A percentile compares a stretch with the other conserved stretches of the same genome.
Evolutionary conservation across 2,888 invertebrate genomes (phyloP).

Genomic region (Leptogaster cylindrica): DNA sequence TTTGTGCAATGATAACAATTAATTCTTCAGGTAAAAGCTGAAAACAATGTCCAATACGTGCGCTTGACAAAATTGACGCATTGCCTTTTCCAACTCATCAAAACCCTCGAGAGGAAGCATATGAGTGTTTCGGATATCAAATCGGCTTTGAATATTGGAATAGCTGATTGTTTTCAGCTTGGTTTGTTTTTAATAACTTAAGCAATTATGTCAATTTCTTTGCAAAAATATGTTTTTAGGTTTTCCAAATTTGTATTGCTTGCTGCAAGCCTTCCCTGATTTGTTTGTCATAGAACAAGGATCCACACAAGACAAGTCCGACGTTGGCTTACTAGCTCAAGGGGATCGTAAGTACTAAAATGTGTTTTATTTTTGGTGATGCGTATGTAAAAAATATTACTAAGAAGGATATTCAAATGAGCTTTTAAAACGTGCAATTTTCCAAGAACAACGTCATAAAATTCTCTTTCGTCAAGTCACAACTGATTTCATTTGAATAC

Average conservation of each 20-base stretch:
- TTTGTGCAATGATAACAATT: not conserved
- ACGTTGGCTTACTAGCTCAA: slow-evolving; percentile 54
- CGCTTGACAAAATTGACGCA: slow-evolving; percentile 55
- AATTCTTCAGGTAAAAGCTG: slow-evolving; percentile 52
- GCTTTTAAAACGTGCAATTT: not conserved
- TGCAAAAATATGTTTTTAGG: slow-evolving; percentile 47
- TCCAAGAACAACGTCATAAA: too few species aligned
- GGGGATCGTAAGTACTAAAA: slow-evolving; percentile 54
- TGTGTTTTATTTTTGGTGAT: not conserved
- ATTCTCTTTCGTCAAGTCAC: too few species aligned
- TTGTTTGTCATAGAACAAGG: slow-evolving; percentile 56
- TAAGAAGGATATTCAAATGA: not conserved
- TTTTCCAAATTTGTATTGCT: slow-evolving; percentile 58
- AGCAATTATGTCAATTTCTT: not conserved
- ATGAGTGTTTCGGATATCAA: slow-evolving; percentile 58
- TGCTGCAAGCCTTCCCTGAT: slow-evolving; percentile 58
- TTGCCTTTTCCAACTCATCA: slow-evolving; percentile 56
- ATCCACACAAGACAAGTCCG: slow-evolving; percentile 55
- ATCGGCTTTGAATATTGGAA: slow-evolving; percentile 53
- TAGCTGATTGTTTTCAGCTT: slow-evolving; percentile 56
- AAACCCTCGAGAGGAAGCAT: slow-evolving; percentile 54
- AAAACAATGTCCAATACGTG: slow-evolving; percentile 52
- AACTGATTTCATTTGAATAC: not conserved
- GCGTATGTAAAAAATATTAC: not conserved
- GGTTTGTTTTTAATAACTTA: slow-evolving; percentile 47